Evolutionary conservation across 1,140 invertebrate species (phyloP).

Genomic region (Dreissena polymorpha): DNA sequence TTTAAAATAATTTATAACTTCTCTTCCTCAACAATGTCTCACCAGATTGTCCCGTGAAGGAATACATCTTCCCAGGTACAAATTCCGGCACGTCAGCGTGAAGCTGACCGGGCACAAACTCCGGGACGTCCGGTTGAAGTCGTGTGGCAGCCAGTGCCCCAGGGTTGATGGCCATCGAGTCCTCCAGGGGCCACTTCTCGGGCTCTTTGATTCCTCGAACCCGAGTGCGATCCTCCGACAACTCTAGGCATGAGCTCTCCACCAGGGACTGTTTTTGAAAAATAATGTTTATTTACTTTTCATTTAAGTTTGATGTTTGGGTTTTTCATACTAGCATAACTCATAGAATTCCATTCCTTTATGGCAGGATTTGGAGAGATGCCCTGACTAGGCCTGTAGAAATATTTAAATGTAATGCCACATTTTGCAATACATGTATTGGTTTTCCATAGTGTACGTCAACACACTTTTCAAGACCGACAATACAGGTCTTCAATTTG

Average conservation of each 20-base stretch:
- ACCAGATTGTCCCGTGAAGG: slow-evolving; percentile 8
- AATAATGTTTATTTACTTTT: too few relatives aligned
- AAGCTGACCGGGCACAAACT: slow-evolving; percentile 86
- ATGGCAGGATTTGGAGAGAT: background rate
- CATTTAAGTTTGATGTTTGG: too few relatives aligned
- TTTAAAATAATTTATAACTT: too few relatives aligned
- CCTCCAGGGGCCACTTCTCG: slow-evolving; percentile 91
- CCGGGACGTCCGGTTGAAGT: slow-evolving; percentile 92
- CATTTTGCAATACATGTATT: too few relatives aligned
- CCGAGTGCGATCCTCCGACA: slow-evolving; percentile 87
- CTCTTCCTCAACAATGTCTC: too few relatives aligned
- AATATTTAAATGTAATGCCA: too few relatives aligned
- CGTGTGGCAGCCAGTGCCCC: slow-evolving; percentile 60
- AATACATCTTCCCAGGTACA: slow-evolving; percentile 82
- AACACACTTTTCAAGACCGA: too few relatives aligned
- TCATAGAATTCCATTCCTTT: background rate
- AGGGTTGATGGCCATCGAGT: slow-evolving; percentile 55
- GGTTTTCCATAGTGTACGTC: too few relatives aligned
- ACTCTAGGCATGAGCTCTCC: slow-evolving; percentile 90
- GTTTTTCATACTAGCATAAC: too few relatives aligned
- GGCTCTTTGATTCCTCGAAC: slow-evolving; percentile 91
- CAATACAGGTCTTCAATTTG: too few relatives aligned
- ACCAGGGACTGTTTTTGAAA: slow-evolving; percentile 88
- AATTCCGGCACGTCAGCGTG: slow-evolving; percentile 90
- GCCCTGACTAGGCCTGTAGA: too few relatives aligned